phyloP scores from a whole-genome alignment of 1,140 invertebrate species.

The Danaus melanippus region DNA sequence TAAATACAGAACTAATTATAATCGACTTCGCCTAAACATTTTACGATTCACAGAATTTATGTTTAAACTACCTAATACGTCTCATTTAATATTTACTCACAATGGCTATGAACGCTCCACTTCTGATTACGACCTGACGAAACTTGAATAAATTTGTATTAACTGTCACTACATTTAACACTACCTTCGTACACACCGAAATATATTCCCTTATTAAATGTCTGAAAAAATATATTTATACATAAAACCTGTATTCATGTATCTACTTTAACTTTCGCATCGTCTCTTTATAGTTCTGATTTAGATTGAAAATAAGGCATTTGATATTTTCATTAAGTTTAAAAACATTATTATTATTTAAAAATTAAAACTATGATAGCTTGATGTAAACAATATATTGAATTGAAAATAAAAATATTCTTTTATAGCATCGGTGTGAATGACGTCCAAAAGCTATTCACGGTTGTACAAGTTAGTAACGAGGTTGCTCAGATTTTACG shows the following conservation, averaged over 20 bases:
- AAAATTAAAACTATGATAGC: too few species aligned
- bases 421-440: conserved; percentile 29
- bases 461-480: conserved; percentile 25
- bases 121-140: conserved; percentile 24
- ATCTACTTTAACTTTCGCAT: too few species aligned
- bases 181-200: conserved; percentile 13
- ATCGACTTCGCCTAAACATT: too few species aligned
- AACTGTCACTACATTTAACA: conserved; percentile 17
- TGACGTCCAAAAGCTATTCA: conserved; percentile 18
- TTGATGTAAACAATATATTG: too few species aligned
- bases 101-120: conserved; percentile 14
- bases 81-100: conserved; percentile 8
- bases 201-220: conserved; percentile 6
- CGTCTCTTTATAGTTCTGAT: too few species aligned
- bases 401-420: neutral
- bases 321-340: too few species aligned
- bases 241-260: too few species aligned
- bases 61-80: neutral
- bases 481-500: conserved; percentile 38
- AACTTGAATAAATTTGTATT: conserved; percentile 27
- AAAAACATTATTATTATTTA: too few species aligned
- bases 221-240: too few species aligned
- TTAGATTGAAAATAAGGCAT: too few species aligned
- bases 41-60: neutral
- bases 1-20: too few species aligned